These are phyloP conservation scores for Hippocampus guttulatus DNA, from an alignment of 2,113 vertebrate species.

Conservation along the genomic window DNA sequence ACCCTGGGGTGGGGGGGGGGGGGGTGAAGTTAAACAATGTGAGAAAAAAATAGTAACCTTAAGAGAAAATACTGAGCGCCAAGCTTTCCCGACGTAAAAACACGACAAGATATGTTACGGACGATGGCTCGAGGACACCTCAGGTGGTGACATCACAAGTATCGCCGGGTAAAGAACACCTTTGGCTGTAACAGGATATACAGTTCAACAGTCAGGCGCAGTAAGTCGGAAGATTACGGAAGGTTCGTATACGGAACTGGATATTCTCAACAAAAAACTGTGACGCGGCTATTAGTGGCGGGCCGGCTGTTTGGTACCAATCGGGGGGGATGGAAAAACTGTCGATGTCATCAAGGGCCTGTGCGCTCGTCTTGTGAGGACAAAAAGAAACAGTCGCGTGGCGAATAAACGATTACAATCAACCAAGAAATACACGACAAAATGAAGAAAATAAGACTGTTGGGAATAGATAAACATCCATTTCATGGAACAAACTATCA, in stretches of 20 bases:
- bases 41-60: conserved; percentile 24
- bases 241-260: background rate
- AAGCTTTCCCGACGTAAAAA: conserved; percentile 43
- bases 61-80: conserved; percentile 21
- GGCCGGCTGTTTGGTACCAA: background rate
- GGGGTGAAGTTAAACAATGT: conserved; percentile 12
- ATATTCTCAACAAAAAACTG: background rate
- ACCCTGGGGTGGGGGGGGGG: conserved; percentile 16
- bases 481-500: background rate
- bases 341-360: no score
- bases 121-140: conserved; percentile 56
- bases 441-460: no score
- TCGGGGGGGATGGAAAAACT: no score
- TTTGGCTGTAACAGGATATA: conserved; percentile 58
- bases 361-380: no score
- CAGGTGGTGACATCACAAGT: conserved; percentile 52
- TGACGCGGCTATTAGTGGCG: background rate
- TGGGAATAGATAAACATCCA: no score
- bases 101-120: conserved; percentile 42
- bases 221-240: conserved; percentile 35
- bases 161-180: conserved; percentile 65
- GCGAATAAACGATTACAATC: no score
- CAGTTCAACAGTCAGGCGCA: conserved; percentile 29
- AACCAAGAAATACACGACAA: no score
- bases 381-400: no score